These are phyloP conservation scores for Botia almorhae DNA, from an alignment of 2,797 vertebrate genomes.

Conservation along the genomic window DNA sequence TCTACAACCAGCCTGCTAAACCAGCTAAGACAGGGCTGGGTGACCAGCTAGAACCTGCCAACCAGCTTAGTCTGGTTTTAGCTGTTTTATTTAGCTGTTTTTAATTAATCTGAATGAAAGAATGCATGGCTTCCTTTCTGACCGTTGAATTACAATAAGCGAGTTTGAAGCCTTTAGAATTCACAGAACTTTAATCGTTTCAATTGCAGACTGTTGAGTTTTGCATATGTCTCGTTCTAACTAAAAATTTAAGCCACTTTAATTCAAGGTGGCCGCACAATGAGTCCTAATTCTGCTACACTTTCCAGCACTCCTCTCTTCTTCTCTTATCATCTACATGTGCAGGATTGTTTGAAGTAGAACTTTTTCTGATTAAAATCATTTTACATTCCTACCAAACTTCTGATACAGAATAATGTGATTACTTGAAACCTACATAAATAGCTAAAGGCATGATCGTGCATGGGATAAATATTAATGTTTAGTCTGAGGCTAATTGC, in stretches of 20 bases:
- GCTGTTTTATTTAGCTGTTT: not conserved
- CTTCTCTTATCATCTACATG: not conserved
- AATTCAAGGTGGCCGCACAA: slow-evolving; percentile 3
- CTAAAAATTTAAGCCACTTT: not conserved
- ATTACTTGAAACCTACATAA: slow-evolving; percentile 38
- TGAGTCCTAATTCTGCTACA: not conserved
- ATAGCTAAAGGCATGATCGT: slow-evolving; percentile 12
- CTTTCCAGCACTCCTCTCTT: not conserved
- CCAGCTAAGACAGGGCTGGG: too few species aligned
- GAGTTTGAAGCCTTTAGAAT: too few species aligned
- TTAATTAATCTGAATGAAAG: not conserved
- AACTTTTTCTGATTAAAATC: slow-evolving; percentile 30
- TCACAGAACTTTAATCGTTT: too few species aligned
- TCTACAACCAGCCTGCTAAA: too few species aligned
- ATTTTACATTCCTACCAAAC: slow-evolving; percentile 9
- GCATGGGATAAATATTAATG: not conserved
- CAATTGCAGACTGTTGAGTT: not conserved
- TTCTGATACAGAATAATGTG: slow-evolving; percentile 17
- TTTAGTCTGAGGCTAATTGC: too few species aligned
- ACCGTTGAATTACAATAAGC: not conserved
- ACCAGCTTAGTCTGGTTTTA: too few species aligned
- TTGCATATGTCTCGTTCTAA: not conserved
- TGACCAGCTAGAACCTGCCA: too few species aligned
- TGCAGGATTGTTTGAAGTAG: too few species aligned
- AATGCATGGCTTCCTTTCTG: not conserved